Evolutionary conservation across 2,113 vertebrate genomes (phyloP).

Genomic region (Labrus mixtus): DNA sequence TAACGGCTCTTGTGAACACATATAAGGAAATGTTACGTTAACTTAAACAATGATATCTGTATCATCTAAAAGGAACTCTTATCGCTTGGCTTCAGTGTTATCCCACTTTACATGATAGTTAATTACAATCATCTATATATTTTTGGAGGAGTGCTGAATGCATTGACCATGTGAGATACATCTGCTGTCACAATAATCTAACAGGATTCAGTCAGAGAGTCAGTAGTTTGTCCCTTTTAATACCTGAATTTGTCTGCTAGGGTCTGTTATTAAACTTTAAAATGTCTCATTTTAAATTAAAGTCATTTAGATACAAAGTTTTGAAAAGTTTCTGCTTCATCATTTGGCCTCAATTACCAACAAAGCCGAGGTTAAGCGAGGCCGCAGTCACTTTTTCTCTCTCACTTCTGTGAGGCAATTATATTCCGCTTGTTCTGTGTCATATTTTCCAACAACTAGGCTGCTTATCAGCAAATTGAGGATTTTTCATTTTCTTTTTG

Average conservation of each 20-base stretch:
- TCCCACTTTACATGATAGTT: too few species aligned
- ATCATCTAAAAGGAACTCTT: too few species aligned
- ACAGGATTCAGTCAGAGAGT: neutral
- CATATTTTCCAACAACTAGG: conserved; percentile 19
- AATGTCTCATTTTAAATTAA: conserved; percentile 10
- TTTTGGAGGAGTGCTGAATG: too few species aligned
- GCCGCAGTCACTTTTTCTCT: conserved; percentile 4
- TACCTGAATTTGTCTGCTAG: neutral
- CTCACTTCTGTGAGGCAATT: conserved; percentile 37
- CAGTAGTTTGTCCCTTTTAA: neutral
- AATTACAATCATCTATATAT: too few species aligned
- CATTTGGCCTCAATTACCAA: conserved; percentile 40
- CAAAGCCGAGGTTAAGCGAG: conserved; percentile 31
- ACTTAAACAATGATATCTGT: too few species aligned
- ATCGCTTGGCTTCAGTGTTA: too few species aligned
- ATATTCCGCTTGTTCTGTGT: conserved; percentile 38
- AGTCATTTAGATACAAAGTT: neutral
- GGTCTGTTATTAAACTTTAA: neutral
- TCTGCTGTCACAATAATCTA: neutral
- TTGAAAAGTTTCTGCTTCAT: neutral
- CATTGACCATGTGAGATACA: neutral
- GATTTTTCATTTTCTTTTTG: conserved; percentile 41
- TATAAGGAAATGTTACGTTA: too few species aligned
- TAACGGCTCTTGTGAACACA: too few species aligned
- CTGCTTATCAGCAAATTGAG: conserved; percentile 55